These are phyloP conservation scores for Danio tinwini DNA, from an alignment of 2,797 vertebrate species.

Conservation along the genomic window DNA sequence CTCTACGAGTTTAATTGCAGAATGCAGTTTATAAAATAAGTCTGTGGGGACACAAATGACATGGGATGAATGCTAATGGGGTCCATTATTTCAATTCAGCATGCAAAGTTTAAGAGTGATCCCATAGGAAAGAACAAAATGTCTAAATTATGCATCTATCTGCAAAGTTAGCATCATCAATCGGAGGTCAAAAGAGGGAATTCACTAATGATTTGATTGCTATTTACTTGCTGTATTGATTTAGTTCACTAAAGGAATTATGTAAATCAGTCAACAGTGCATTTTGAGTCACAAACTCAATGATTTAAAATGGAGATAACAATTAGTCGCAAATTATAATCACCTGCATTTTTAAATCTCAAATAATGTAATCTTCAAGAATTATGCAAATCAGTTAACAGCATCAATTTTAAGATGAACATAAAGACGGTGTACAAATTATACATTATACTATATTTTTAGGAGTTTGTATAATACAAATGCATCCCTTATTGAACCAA, in stretches of 20 bases:
- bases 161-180: too few relatives aligned
- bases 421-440: too few relatives aligned
- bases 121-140: neutral
- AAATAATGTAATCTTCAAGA: too few relatives aligned
- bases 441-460: too few relatives aligned
- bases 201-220: neutral
- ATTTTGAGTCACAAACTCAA: too few relatives aligned
- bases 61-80: constrained; percentile 17
- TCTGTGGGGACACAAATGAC: constrained; percentile 2
- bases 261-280: too few relatives aligned
- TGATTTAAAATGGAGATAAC: too few relatives aligned
- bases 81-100: constrained; percentile 1
- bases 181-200: neutral
- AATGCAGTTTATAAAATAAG: constrained; percentile 34
- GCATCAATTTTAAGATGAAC: too few relatives aligned
- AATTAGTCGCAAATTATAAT: too few relatives aligned
- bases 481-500: too few relatives aligned
- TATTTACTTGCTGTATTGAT: neutral
- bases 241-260: neutral
- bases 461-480: too few relatives aligned
- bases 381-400: neutral
- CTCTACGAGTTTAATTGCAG: constrained; percentile 23
- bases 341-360: too few relatives aligned
- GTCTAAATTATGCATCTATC: neutral
- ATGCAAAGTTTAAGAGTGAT: neutral